These are phyloP conservation scores for Drosophila eohydei DNA, from an alignment of 2,888 invertebrate genomes.

Conservation along the genomic window DNA sequence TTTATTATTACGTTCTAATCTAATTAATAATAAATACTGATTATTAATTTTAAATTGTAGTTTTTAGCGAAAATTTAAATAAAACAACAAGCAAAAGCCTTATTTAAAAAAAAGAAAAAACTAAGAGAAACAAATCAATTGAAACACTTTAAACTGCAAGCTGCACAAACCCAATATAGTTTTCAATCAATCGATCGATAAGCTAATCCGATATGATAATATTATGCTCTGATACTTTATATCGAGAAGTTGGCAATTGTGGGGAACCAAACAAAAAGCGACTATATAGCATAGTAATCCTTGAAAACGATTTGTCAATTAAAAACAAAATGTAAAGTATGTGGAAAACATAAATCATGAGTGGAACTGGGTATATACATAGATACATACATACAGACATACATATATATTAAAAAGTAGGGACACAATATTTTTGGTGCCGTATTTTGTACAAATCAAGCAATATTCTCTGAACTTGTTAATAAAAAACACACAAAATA, in stretches of 20 bases:
- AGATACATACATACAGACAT: neutral
- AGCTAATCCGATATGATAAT: slow-evolving; percentile 11
- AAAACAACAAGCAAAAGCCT: slow-evolving; percentile 75
- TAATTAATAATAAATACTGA: slow-evolving; percentile 73
- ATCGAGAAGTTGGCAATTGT: slow-evolving; percentile 18
- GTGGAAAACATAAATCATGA: slow-evolving; percentile 9
- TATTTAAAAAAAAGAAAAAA: slow-evolving; percentile 62
- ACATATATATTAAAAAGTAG: slow-evolving; percentile 17
- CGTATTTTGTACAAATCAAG: slow-evolving; percentile 60
- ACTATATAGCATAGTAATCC: slow-evolving; percentile 18
- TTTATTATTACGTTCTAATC: slow-evolving; percentile 73
- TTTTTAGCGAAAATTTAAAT: slow-evolving; percentile 79
- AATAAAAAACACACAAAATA: slow-evolving; percentile 28
- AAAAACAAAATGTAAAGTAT: slow-evolving; percentile 19
- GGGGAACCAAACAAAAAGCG: slow-evolving; percentile 17
- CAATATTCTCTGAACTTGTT: slow-evolving; percentile 59
- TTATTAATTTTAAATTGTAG: slow-evolving; percentile 79
- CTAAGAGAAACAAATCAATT: slow-evolving; percentile 27
- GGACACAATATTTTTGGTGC: slow-evolving; percentile 47
- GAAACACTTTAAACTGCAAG: slow-evolving; percentile 30
- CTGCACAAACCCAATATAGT: slow-evolving; percentile 50
- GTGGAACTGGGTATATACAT: slow-evolving; percentile 7
- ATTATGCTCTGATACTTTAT: slow-evolving; percentile 1
- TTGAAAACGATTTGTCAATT: slow-evolving; percentile 56
- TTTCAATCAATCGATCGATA: slow-evolving; percentile 32